These are phyloP conservation scores for Nipponacmea schrenckii DNA, from an alignment of 2,888 invertebrate genomes.

Conservation along the genomic window DNA sequence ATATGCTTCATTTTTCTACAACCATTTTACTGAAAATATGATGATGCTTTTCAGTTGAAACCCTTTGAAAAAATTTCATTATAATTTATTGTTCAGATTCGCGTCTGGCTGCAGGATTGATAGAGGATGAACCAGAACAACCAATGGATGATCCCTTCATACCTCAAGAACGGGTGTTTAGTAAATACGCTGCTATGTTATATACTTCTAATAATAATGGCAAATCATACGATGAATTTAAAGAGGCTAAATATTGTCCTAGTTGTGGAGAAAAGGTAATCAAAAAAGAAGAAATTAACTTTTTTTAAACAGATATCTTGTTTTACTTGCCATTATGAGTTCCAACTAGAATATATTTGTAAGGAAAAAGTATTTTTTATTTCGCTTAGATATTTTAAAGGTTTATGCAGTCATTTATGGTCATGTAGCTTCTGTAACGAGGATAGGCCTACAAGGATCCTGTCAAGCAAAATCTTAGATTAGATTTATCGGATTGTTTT, in stretches of 20 bases:
- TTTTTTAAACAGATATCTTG: not conserved
- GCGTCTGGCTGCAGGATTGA: conserved; percentile 50
- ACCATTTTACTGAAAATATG: too few species aligned
- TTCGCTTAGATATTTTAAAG: too few species aligned
- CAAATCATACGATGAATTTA: conserved; percentile 62
- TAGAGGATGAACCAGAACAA: conserved; percentile 51
- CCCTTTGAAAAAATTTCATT: too few species aligned
- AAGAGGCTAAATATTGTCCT: conserved; percentile 61
- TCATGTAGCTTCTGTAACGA: too few species aligned
- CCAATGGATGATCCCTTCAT: conserved; percentile 60
- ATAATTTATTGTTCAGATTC: conserved; percentile 38
- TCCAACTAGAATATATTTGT: too few species aligned
- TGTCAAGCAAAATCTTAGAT: too few species aligned
- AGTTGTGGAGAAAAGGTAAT: conserved; percentile 67
- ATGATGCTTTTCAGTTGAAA: too few species aligned
- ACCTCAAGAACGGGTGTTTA: conserved; percentile 63
- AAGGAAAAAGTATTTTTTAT: too few species aligned
- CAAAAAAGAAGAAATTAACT: not conserved
- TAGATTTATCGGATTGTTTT: too few species aligned
- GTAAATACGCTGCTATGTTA: conserved; percentile 66
- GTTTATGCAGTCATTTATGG: too few species aligned
- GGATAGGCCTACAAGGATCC: too few species aligned
- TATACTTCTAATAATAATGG: conserved; percentile 63
- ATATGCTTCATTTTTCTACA: too few species aligned
- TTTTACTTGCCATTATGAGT: not conserved